phyloP scores from a whole-genome alignment of 2,113 vertebrate genomes.

The Illadopsis cleaveri region DNA sequence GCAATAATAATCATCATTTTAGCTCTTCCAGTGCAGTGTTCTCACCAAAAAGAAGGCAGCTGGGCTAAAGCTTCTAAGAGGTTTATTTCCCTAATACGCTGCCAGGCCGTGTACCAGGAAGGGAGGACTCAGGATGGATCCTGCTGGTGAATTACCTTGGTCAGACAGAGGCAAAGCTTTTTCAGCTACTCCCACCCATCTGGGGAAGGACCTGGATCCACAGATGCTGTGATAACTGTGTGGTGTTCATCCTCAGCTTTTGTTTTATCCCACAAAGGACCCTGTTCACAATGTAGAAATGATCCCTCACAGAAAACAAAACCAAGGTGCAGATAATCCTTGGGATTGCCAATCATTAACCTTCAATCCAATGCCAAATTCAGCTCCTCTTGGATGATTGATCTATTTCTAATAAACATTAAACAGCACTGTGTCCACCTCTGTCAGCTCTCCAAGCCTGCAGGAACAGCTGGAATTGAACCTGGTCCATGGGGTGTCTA shows the following conservation, averaged over 20 bases:
- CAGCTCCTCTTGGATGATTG: fast-evolving
- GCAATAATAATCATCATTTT: not conserved
- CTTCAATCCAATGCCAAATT: not conserved
- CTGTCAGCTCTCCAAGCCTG: not conserved
- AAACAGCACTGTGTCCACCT: not conserved
- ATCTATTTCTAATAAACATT: not conserved
- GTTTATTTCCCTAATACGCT: not conserved
- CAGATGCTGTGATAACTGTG: not conserved
- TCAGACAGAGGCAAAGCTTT: not conserved
- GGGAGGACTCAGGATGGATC: not conserved
- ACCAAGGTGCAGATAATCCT: not conserved
- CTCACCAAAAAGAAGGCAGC: not conserved
- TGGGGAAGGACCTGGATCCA: not conserved
- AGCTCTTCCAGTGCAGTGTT: not conserved
- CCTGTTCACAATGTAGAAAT: not conserved
- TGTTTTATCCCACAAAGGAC: not conserved
- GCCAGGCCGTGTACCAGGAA: not conserved
- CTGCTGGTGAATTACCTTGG: not conserved
- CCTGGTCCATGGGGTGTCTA: not conserved
- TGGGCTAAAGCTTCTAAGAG: not conserved
- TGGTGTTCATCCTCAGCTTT: not conserved
- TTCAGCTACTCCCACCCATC: not conserved
- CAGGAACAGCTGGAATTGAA: not conserved
- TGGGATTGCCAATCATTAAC: not conserved
- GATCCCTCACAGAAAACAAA: not conserved